A percentile compares a stretch with the other conserved stretches of the same genome.
These are phyloP conservation scores for Deilephila porcellus DNA, from an alignment of 2,888 invertebrate species.

Conservation along the genomic window DNA sequence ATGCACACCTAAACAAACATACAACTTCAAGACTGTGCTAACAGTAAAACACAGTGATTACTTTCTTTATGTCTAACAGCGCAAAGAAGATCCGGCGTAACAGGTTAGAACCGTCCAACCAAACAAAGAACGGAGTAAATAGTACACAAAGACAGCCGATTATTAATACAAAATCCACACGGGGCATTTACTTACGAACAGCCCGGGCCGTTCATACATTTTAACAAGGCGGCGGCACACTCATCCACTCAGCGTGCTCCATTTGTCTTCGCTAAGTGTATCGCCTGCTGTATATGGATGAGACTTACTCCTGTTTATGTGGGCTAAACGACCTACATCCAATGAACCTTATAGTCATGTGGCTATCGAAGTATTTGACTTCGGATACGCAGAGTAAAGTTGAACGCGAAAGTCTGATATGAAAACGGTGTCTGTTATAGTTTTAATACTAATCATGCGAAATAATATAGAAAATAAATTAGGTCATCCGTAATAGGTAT, in stretches of 20 bases:
- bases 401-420: background rate
- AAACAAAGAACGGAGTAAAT: background rate
- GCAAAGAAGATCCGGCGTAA: too few relatives aligned
- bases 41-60: too few relatives aligned
- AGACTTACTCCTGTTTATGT: conserved; percentile 42
- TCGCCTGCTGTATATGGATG: conserved; percentile 84
- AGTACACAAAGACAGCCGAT: background rate
- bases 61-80: too few relatives aligned
- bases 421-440: too few relatives aligned
- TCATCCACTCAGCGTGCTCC: conserved; percentile 48
- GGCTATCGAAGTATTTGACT: background rate
- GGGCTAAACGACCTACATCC: background rate
- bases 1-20: too few relatives aligned
- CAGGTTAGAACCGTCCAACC: too few relatives aligned
- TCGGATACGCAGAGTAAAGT: background rate
- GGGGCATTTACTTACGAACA: conserved; percentile 28
- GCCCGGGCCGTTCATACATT: conserved; percentile 70
- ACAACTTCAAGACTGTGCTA: too few relatives aligned
- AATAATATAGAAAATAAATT: too few relatives aligned
- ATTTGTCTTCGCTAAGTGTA: conserved; percentile 81
- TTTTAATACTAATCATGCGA: too few relatives aligned
- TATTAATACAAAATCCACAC: conserved; percentile 15
- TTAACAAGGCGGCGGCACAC: conserved; percentile 59
- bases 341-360: background rate
- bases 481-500: too few relatives aligned